A percentile compares a stretch with the other conserved stretches of the same genome.
Conservation (phyloP, 92 coral and sea anemone species). For the Siderastrea siderea region DNA sequence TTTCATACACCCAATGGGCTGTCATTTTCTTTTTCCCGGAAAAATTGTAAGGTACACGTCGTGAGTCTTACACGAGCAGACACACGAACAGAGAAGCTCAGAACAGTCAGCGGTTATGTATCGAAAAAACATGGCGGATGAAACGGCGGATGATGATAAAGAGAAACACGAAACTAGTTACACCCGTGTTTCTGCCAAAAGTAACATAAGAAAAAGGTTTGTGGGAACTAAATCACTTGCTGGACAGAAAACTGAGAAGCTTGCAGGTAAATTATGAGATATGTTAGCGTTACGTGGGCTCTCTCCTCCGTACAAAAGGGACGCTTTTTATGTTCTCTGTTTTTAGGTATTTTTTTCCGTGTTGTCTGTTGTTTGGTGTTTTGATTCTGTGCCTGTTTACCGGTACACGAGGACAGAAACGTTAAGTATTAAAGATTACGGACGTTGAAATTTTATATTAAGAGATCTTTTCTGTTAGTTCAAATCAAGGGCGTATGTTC, state of each 20-base stretch:
- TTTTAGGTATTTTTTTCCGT: not conserved
- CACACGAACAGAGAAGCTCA: not conserved
- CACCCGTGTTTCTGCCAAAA: constrained; percentile 82
- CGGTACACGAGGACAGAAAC: too few relatives aligned
- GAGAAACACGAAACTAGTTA: not conserved
- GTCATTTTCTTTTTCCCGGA: too few relatives aligned
- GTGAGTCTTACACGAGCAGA: not conserved
- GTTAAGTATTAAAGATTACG: too few relatives aligned
- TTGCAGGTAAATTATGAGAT: constrained; percentile 55
- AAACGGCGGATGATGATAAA: not conserved
- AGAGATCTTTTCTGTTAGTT: too few relatives aligned
- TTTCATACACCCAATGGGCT: too few relatives aligned
- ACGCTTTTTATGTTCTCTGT: not conserved
- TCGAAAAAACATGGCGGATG: constrained; percentile 31
- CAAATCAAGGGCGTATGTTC: too few relatives aligned
- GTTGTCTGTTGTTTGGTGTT: too few relatives aligned
- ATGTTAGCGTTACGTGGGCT: not conserved
- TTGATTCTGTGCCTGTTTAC: too few relatives aligned
- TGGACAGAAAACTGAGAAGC: constrained; percentile 51
- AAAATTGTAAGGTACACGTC: too few relatives aligned
- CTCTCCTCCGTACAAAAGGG: too few relatives aligned
- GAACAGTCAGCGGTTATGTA: not conserved
- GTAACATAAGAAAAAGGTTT: constrained; percentile 78
- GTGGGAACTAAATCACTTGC: constrained; percentile 80
- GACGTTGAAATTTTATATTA: too few relatives aligned